A percentile compares a stretch with the other conserved stretches of the same genome.
phyloP scores from a whole-genome alignment of 2,797 vertebrate genomes.

The Takifugu ocellatus region DNA sequence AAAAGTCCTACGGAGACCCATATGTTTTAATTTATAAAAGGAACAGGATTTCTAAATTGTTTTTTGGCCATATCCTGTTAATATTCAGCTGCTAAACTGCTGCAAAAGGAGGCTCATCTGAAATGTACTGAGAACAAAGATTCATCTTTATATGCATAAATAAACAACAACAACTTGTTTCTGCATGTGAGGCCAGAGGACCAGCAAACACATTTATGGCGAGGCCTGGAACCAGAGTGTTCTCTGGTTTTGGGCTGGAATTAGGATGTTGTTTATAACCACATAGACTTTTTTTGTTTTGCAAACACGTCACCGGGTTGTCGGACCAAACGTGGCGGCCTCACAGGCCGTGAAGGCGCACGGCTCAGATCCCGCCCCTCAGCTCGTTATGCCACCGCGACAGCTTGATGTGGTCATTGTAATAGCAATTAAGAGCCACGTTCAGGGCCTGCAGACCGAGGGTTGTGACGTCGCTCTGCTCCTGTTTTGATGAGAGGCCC shows the following conservation, averaged over 20 bases:
- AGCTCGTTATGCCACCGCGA: constrained; percentile 58
- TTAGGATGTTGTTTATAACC: constrained; percentile 64
- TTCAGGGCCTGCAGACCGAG: constrained; percentile 43
- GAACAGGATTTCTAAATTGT: constrained; percentile 62
- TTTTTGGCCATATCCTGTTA: constrained; percentile 48
- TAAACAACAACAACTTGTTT: constrained; percentile 47
- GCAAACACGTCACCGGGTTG: constrained; percentile 44
- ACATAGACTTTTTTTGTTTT: constrained; percentile 43
- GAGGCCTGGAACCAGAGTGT: constrained; percentile 28
- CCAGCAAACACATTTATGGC: constrained; percentile 21
- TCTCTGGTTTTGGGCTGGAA: constrained; percentile 49
- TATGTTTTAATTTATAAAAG: constrained; percentile 61
- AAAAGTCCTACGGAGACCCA: background rate
- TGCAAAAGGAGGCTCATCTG: constrained; percentile 39
- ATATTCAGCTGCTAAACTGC: constrained; percentile 49
- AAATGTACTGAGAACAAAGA: constrained; percentile 42
- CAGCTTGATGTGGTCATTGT: constrained; percentile 75
- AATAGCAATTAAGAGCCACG: constrained; percentile 69
- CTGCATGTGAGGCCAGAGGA: constrained; percentile 25
- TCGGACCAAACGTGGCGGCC: constrained; percentile 22
- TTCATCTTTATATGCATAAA: constrained; percentile 41
- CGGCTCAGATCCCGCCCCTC: constrained; percentile 48
- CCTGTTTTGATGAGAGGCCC: constrained; percentile 31
- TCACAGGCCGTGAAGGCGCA: constrained; percentile 43
- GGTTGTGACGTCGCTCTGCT: constrained; percentile 37